phyloP scores from a whole-genome alignment of 2,888 invertebrate genomes.

The Leptinotarsa haldemani region DNA sequence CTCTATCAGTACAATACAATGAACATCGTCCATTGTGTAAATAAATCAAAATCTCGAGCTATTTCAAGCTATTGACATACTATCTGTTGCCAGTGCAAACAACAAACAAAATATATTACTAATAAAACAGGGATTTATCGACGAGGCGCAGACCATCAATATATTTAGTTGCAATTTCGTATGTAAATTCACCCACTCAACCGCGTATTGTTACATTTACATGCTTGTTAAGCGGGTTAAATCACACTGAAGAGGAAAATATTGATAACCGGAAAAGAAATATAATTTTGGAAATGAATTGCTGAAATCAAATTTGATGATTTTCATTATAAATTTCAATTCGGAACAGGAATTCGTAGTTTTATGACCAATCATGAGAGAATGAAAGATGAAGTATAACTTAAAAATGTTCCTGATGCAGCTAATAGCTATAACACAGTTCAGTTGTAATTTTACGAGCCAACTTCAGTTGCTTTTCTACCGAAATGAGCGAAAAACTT shows the following conservation, averaged over 20 bases:
- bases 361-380: no score
- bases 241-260: conserved; percentile 3
- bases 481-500: no score
- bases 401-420: no score
- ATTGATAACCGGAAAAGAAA: conserved; percentile 4
- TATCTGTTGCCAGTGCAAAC: conserved; percentile 16
- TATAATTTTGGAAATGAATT: neutral
- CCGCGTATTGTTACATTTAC: conserved; percentile 16
- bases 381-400: no score
- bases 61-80: conserved; percentile 6
- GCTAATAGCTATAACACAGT: no score
- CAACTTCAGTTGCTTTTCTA: no score
- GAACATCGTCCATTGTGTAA: neutral
- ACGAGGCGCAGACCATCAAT: conserved; percentile 10
- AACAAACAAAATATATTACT: conserved; percentile 14
- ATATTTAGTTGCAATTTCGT: conserved; percentile 20
- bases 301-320: neutral
- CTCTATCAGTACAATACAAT: neutral
- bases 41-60: conserved; percentile 9
- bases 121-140: conserved; percentile 17
- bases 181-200: conserved; percentile 14
- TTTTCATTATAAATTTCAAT: no score
- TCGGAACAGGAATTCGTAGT: no score
- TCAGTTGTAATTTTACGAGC: no score
- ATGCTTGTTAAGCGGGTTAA: conserved; percentile 6